Evolutionary conservation across 2,797 vertebrate genomes (phyloP), one percentile per base, ranked within the genome.

Genomic region (Lagothrix lagotricha): DNA sequence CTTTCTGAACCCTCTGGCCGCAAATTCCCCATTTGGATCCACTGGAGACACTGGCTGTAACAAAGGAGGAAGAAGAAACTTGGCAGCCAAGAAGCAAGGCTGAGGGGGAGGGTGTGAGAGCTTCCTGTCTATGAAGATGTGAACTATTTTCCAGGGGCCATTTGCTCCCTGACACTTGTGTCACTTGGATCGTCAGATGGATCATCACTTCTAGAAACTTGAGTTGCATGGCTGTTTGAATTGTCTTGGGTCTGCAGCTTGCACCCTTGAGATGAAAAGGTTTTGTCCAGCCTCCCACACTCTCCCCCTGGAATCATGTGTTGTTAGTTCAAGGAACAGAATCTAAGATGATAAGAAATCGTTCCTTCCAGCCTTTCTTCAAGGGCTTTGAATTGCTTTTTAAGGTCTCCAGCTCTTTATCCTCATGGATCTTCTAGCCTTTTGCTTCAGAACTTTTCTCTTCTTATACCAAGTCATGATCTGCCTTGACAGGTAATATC

Each of bases 311-410:
- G 14, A 46, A 54, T 72, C 24, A 5, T 14, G 70, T 89, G 39
- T 46, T 87, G 44, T 83, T 44, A 48, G 61, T 72, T 88, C 19
- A 58, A 52, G 20, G n/a, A 54, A 52, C 48, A 86, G 77, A 44
- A 46, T 72, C 75, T 46, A 19, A 33, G 92, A 72, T 79, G 52
- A 90, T 39, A 70, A 15, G 20, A 50, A 70, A 7, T 36, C 5
- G 0, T 39, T 79, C 33, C 48, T 86, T 72, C 28, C 8, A 46
- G 30, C 26, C 30, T 94, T 46, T 80, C 52, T 61, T 94, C 48
- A 88, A 67, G 70, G 61, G 41, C 17, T 85, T 86, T 70, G 52
- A 82, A n/a, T 50, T 52, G 52, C 48, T 79, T 88, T 82, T 79
- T 41, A 24, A 48, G 33, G 8, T 85, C 36, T 70, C n/a, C 22